A percentile compares a stretch with the other conserved stretches of the same genome.
These are phyloP conservation scores for Nasonovia ribisnigri DNA, from an alignment of 2,888 invertebrate species.

Conservation along the genomic window DNA sequence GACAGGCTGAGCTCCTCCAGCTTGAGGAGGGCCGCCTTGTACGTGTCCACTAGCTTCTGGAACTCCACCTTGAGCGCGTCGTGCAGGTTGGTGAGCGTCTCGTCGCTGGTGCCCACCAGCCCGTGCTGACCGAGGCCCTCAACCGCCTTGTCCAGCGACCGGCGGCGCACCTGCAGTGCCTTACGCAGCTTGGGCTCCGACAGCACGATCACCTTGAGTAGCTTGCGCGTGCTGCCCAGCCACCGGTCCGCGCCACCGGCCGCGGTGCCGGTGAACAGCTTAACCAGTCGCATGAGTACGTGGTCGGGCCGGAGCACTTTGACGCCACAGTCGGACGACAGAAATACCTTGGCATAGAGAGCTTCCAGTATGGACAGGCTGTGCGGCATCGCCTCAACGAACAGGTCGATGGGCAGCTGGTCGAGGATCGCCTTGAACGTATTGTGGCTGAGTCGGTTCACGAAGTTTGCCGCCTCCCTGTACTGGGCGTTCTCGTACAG, in stretches of 20 bases:
- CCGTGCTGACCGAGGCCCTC: constrained; percentile 91
- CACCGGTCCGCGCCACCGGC: constrained; percentile 69
- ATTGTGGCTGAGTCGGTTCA: constrained; percentile 83
- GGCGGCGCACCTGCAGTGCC: constrained; percentile 77
- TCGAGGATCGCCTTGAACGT: constrained; percentile 77
- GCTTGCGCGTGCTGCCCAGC: constrained; percentile 71
- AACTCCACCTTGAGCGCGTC: constrained; percentile 86
- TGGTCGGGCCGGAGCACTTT: constrained; percentile 75
- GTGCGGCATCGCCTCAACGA: constrained; percentile 91
- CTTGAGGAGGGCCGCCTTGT: constrained; percentile 88
- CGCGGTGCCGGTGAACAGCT: constrained; percentile 76
- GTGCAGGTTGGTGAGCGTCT: constrained; percentile 78
- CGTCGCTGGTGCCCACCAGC: constrained; percentile 75
- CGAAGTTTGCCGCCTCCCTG: constrained; percentile 88
- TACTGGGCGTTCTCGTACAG: constrained; percentile 90
- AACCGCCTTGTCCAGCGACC: constrained; percentile 85
- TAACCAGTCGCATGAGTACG: constrained; percentile 88
- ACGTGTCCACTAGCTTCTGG: constrained; percentile 85
- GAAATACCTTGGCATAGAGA: constrained; percentile 75
- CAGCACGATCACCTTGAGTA: constrained; percentile 72
- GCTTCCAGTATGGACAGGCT: constrained; percentile 89
- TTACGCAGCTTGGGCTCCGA: constrained; percentile 74
- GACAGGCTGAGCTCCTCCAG: constrained; percentile 80
- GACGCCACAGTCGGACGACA: constrained; percentile 71
- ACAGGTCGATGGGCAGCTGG: constrained; percentile 83